Conservation (phyloP, 2,113 vertebrate genomes). For the Bambusicola thoracicus region DNA sequence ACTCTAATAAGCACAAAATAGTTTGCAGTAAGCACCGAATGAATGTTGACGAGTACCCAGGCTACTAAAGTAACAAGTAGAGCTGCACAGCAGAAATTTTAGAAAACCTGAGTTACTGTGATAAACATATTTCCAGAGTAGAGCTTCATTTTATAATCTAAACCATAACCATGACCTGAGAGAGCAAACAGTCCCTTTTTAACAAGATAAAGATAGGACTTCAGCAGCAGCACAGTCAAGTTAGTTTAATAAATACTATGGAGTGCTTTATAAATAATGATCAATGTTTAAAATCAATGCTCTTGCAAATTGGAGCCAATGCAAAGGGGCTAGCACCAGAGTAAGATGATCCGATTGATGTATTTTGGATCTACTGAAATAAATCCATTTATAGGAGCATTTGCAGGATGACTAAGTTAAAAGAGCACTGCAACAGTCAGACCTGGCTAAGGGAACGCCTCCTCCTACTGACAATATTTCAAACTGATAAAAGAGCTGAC, state of each 20-base stretch:
- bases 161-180: neutral
- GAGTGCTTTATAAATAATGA: constrained; percentile 31
- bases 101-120: neutral
- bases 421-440: constrained; percentile 50
- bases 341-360: constrained; percentile 23
- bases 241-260: constrained; percentile 21
- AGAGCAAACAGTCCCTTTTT: neutral
- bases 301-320: constrained; percentile 38
- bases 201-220: neutral
- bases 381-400: constrained; percentile 53
- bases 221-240: neutral
- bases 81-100: neutral
- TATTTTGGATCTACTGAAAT: constrained; percentile 62
- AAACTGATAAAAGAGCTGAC: constrained; percentile 71
- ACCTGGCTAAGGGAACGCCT: constrained; percentile 46
- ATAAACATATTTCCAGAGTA: neutral
- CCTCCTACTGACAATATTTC: constrained; percentile 65
- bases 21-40: neutral
- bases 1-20: neutral
- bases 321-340: neutral
- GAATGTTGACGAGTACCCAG: neutral
- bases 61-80: neutral
- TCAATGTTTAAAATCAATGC: constrained; percentile 57
- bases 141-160: neutral
- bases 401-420: constrained; percentile 68